Base-by-base conservation (phyloP, 2,797 vertebrate species). In the Macropodus opercularis region DNA sequence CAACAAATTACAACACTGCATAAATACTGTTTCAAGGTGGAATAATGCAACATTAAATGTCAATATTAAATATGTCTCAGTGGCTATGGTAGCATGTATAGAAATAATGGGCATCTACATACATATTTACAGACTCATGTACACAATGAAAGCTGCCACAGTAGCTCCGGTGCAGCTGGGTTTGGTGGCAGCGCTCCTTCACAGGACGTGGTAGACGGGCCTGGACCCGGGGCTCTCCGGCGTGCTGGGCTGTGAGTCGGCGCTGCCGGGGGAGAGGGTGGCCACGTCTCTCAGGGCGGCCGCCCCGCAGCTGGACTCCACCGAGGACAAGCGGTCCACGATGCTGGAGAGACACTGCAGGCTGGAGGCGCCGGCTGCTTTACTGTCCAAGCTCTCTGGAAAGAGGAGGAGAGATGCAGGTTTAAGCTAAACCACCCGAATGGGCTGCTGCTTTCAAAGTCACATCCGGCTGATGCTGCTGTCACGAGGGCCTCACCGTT, bases 311-410 rank as follows among this genome's bases (percentile, higher is more conserved):
- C 89, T 64, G n/a, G 93, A 85, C 56, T 93, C 92, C 8, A 90
- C 90, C 0, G 92, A 92, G 56, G 94, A 93, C 77, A 99, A 94
- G 0, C 96, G 92, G 79, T 99, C 96, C 89, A 99, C 97, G 67
- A 99, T 99, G 85, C 94, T 98, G 89, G 96, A 97, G 65, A 99
- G 91, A 80, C 96, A 99, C 87, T 96, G 93, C 85, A 99, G 89
- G 75, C 97, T 99, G 82, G 96, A 96, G n/a, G 95, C 88, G 14
- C 93, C 85, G 11, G 84, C 79, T 11, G 83, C 68, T 80, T 92
- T 94, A 9, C 92, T 92, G 23, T 78, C 64, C 42, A 82, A 10
- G 24, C 85, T 86, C 2, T 88, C 95, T 97, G 84, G 32, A 5
- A 8, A 31, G 23, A 18, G 1, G n/a, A n/a, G n/a, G n/a, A n/a